Evolutionary conservation across 2,797 vertebrate genomes (phyloP).

Genomic region (Gymnothorax javanicus): DNA sequence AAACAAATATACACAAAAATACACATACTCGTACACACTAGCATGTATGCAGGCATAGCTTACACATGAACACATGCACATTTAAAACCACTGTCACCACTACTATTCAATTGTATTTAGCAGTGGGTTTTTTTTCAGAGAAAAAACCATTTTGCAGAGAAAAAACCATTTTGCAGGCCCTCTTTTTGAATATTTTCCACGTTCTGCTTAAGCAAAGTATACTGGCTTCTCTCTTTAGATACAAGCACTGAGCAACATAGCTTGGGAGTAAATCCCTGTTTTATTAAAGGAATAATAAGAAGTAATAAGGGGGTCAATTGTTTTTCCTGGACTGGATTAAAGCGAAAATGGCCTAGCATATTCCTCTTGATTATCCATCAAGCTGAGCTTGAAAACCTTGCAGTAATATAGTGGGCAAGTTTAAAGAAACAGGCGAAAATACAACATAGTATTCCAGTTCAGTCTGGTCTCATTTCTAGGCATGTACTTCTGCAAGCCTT

Average conservation of each 20-base stretch:
- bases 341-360: background rate
- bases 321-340: background rate
- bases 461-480: background rate
- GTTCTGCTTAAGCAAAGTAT: background rate
- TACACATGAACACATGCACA: background rate
- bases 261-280: background rate
- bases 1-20: background rate
- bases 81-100: background rate
- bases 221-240: background rate
- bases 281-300: background rate
- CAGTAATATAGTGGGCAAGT: background rate
- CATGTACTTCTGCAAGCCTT: background rate
- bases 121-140: background rate
- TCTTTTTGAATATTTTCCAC: constrained; percentile 11
- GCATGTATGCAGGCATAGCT: background rate
- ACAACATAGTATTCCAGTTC: background rate
- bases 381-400: background rate
- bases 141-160: background rate
- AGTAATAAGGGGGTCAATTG: background rate
- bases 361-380: background rate
- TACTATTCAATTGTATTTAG: background rate
- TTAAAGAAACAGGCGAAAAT: background rate
- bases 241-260: background rate
- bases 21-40: background rate
- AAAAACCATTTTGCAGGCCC: background rate